phyloP scores from a whole-genome alignment of 2,888 invertebrate genomes.

The Eilema griseolum region DNA sequence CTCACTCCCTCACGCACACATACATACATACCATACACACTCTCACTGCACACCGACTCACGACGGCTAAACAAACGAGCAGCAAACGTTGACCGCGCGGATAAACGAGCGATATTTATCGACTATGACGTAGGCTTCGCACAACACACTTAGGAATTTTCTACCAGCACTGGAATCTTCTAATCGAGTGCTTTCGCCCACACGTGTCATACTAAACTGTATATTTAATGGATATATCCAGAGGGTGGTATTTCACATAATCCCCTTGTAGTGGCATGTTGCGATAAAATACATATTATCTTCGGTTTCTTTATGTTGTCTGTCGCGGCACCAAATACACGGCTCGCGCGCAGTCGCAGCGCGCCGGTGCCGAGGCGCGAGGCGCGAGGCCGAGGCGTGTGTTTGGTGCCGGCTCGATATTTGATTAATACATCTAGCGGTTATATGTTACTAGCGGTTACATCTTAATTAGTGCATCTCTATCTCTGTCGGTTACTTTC shows the following conservation, averaged over 20 bases:
- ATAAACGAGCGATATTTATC: conserved; percentile 35
- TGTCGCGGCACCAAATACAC: conserved; percentile 59
- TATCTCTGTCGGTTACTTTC: conserved; percentile 73
- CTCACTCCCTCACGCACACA: conserved; percentile 8
- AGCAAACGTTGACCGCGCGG: conserved; percentile 61
- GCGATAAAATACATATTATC: conserved; percentile 61
- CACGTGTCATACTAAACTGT: conserved; percentile 28
- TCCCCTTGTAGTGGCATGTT: conserved; percentile 82
- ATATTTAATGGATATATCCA: conserved; percentile 50
- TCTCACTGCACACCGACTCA: conserved; percentile 36
- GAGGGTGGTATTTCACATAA: conserved; percentile 82
- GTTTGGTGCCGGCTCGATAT: conserved; percentile 52
- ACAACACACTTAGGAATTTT: conserved; percentile 41
- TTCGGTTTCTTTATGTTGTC: conserved; percentile 62
- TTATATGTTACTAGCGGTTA: conserved; percentile 72
- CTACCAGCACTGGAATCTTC: conserved; percentile 44
- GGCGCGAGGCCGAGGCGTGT: no score
- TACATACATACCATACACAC: conserved; percentile 30
- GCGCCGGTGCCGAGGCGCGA: background rate
- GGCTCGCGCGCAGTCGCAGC: conserved; percentile 37
- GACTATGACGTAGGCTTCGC: conserved; percentile 37
- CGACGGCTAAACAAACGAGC: conserved; percentile 65
- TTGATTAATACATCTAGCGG: conserved; percentile 63
- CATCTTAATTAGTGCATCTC: conserved; percentile 77
- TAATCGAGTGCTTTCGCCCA: conserved; percentile 39